These are phyloP conservation scores for Eremophila alpestris DNA, from an alignment of 2,797 vertebrate species.

Conservation along the genomic window DNA sequence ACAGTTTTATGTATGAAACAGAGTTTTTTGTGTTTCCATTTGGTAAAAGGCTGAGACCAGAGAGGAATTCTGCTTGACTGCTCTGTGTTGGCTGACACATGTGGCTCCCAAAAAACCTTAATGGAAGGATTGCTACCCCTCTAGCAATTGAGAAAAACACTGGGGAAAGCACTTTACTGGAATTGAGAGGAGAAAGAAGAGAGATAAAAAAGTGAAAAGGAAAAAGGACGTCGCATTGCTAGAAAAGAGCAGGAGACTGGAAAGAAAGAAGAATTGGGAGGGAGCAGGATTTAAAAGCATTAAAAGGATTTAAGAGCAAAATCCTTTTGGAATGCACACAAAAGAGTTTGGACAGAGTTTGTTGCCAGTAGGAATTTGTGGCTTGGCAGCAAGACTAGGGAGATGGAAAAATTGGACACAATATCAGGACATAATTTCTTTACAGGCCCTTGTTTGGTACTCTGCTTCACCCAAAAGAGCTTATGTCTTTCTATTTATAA, in stretches of 20 bases:
- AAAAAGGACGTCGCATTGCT: neutral
- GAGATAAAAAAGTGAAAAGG: neutral
- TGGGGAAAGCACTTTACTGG: neutral
- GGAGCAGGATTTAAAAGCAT: neutral
- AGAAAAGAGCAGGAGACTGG: neutral
- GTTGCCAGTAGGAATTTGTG: neutral
- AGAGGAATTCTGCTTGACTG: neutral
- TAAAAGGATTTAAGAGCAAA: too few species aligned
- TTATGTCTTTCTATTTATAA: neutral
- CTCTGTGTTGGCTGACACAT: neutral
- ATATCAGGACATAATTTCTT: neutral
- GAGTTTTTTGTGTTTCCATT: neutral
- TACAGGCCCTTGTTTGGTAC: neutral
- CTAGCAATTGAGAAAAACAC: neutral
- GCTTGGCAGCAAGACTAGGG: neutral
- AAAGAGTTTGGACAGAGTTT: neutral
- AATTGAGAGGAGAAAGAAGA: neutral
- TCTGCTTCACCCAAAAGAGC: neutral
- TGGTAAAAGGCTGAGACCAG: neutral
- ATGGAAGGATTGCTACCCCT: rapidly evolving
- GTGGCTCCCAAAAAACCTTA: neutral
- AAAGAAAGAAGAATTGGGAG: neutral
- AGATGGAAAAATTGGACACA: neutral
- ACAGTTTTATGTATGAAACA: neutral
- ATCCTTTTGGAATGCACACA: neutral